Evolutionary conservation across 2,797 vertebrate genomes (phyloP), one percentile per base, ranked within the genome.

Genomic region (Gambelia wislizenii): DNA sequence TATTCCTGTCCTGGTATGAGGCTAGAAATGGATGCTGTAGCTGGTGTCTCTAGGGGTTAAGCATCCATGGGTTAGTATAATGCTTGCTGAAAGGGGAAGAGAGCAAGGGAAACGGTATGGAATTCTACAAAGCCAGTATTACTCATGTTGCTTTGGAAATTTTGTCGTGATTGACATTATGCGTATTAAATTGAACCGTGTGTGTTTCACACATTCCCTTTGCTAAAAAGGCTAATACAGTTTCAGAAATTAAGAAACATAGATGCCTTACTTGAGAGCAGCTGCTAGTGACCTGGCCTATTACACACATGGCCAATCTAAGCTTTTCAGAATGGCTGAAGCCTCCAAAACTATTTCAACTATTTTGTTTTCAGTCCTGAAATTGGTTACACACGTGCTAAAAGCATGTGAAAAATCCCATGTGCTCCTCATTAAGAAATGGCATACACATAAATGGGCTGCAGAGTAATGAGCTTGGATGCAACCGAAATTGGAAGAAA

Each of bases 201-300:
- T n/a, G 8, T 44, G 6, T 5, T 42, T 74, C 30, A 36, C 39
- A 44, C 18, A n/a, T 47, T 54, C 59, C 54, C 27, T 69, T 76
- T 30, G 49, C 30, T 79, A 72, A 10, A 56, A 18, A 27, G 84
- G 42, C 30, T 77, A 14, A 47, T 27, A 25, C 18, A 61, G 44
- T 61, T 83, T 81, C 61, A 49, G 14, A 56, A 86, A 64, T 75
- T 78, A 49, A 36, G 22, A 78, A 27, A 80, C 25, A 33, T 1
- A 52, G 49, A 87, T 64, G 39, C 72, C 59, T 90, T 42, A 61
- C 70, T 90, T n/a, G 39, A 88, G n/a, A 77, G 14, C 82, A 89
- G 49, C 72, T 75, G 70, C 49, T 69, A 82, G 27, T 61, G 59
- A 52, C 54, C 33, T 25, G 52, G 44, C 36, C 42, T n/a, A 49